Evolutionary conservation across 2,797 vertebrate genomes (phyloP).

Genomic region (Poecilia velifera): DNA sequence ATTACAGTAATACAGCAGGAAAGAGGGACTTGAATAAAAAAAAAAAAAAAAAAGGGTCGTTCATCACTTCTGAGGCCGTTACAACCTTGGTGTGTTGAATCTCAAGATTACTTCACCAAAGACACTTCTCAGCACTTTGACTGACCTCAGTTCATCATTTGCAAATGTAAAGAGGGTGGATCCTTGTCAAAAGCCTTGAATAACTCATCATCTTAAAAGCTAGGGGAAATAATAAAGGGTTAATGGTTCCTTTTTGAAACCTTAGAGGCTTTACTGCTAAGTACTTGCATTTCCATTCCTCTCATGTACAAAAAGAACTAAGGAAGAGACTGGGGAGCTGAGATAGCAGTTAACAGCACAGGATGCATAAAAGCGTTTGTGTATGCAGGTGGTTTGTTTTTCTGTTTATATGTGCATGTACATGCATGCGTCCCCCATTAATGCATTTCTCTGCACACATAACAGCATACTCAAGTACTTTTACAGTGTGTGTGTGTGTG

Average conservation of each 20-base stretch:
- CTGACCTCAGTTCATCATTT: conserved; percentile 75
- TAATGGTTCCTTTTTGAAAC: conserved; percentile 65
- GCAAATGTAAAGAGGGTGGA: conserved; percentile 55
- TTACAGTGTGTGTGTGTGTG: conserved; percentile 9
- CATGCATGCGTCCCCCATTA: conserved; percentile 31
- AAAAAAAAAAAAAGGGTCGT: conserved; percentile 38
- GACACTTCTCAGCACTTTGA: conserved; percentile 56
- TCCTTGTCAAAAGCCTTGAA: conserved; percentile 66
- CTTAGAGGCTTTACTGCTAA: conserved; percentile 54
- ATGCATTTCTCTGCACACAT: conserved; percentile 30
- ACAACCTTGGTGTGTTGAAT: conserved; percentile 59
- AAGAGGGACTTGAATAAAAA: conserved; percentile 30
- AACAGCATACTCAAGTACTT: conserved; percentile 22
- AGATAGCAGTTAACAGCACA: conserved; percentile 40
- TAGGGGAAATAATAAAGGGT: conserved; percentile 65
- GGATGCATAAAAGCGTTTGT: conserved; percentile 43
- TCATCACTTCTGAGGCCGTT: conserved; percentile 63
- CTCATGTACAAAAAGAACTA: conserved; percentile 37
- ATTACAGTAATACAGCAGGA: conserved; percentile 52
- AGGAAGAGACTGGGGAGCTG: conserved; percentile 19
- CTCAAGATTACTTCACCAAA: conserved; percentile 63
- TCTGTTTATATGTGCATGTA: background rate
- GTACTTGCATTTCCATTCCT: conserved; percentile 64
- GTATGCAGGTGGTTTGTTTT: conserved; percentile 24
- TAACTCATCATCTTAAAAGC: conserved; percentile 60